Percentiles rank a stretch among this genome's conserved stretches.
These are phyloP conservation scores for Atopsyche davidsoni DNA, from an alignment of 1,140 invertebrate species.

Conservation along the genomic window DNA sequence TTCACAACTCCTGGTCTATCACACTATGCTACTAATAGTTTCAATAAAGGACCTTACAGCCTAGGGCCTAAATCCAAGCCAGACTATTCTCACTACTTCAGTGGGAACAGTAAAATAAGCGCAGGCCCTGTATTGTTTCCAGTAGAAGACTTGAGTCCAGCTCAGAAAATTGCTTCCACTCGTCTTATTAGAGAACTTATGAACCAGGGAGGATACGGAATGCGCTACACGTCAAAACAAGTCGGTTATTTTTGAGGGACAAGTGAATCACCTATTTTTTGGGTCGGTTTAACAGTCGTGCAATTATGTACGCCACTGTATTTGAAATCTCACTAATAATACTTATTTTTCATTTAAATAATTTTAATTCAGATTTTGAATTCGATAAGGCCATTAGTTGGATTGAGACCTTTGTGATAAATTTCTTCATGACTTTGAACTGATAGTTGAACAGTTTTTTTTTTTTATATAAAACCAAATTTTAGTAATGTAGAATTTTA, in stretches of 20 bases:
- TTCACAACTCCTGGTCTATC: constrained; percentile 38
- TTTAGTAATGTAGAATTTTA: no score
- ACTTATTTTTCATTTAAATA: no score
- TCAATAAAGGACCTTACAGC: constrained; percentile 8
- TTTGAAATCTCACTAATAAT: no score
- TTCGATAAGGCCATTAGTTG: no score
- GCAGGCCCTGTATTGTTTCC: constrained; percentile 21
- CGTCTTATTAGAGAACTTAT: constrained; percentile 26
- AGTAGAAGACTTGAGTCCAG: constrained; percentile 7
- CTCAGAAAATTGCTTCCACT: constrained; percentile 24
- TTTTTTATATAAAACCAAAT: no score
- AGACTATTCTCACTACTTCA: constrained; percentile 25
- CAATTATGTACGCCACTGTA: no score
- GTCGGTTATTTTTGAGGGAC: constrained; percentile 25
- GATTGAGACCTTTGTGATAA: no score
- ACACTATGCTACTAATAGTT: constrained; percentile 31
- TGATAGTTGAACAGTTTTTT: no score
- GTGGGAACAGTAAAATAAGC: constrained; percentile 19
- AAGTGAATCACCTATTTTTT: no score
- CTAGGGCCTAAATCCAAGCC: constrained; percentile 16
- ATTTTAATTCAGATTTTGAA: no score
- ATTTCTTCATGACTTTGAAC: no score
- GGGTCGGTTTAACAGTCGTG: no score
- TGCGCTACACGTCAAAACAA: constrained; percentile 27
- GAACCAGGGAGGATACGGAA: constrained; percentile 28